These are phyloP conservation scores for Serinus canaria DNA, from an alignment of 2,113 vertebrate species.

Conservation along the genomic window DNA sequence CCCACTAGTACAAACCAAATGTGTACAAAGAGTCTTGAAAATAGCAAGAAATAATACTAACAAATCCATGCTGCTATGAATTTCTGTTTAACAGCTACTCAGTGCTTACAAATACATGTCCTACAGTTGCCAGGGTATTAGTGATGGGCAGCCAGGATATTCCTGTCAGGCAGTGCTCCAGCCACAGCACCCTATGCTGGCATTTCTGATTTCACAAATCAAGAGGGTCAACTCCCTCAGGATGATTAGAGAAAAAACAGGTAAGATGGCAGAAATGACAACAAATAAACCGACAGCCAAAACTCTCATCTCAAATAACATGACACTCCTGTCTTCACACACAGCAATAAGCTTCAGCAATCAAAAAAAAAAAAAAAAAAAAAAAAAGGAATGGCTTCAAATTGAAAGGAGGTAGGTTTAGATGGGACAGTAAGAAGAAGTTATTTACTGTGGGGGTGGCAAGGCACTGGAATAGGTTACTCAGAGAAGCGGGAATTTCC, in stretches of 20 bases:
- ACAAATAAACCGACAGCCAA: not conserved
- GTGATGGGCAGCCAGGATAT: not conserved
- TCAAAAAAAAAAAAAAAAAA: not conserved
- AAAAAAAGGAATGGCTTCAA: not conserved
- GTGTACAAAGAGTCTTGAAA: not conserved
- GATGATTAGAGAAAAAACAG: not conserved
- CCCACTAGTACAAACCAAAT: not conserved
- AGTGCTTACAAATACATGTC: not conserved
- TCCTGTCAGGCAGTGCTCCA: not conserved
- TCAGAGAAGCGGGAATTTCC: not conserved
- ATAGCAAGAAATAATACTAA: not conserved
- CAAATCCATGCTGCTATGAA: not conserved
- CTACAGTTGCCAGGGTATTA: not conserved
- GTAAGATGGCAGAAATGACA: not conserved
- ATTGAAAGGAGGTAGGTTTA: not conserved
- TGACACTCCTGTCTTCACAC: not conserved
- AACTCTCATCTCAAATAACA: not conserved
- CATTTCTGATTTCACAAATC: not conserved
- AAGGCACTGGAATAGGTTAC: not conserved
- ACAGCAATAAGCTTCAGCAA: not conserved
- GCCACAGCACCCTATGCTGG: not conserved
- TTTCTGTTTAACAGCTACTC: not conserved
- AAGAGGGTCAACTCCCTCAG: not conserved
- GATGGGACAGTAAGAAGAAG: not conserved
- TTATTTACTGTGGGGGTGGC: not conserved